Conservation (phyloP, 2,888 invertebrate species). For the Axea sp. region DNA sequence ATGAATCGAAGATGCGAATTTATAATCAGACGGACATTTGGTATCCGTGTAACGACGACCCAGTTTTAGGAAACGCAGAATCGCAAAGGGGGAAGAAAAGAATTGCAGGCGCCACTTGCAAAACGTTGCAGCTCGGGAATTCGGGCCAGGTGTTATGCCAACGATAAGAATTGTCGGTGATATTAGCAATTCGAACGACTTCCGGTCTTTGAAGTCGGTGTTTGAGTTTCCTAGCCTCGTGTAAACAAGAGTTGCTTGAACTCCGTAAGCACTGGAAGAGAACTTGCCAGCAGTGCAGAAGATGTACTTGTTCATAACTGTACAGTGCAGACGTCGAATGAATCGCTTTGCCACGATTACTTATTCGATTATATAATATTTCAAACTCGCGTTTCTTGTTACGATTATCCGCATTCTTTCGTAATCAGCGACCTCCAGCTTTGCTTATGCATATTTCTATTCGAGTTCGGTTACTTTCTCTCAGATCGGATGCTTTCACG, state of each 20-base stretch:
- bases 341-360: conserved; percentile 4
- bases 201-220: conserved; percentile 69
- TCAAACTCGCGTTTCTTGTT: conserved; percentile 29
- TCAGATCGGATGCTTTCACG: conserved; percentile 31
- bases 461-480: conserved; percentile 40
- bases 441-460: conserved; percentile 1
- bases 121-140: conserved; percentile 63
- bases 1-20: too few species aligned
- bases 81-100: too few species aligned
- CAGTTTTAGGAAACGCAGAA: too few species aligned
- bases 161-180: conserved; percentile 69
- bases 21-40: too few species aligned
- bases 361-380: conserved; percentile 37
- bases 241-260: conserved; percentile 75
- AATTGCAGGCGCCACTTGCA: conserved; percentile 44
- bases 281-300: conserved; percentile 52
- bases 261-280: conserved; percentile 65
- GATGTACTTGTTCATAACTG: conserved; percentile 53
- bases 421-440: conserved; percentile 9
- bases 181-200: conserved; percentile 77
- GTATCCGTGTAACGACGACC: too few species aligned
- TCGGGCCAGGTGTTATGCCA: conserved; percentile 69
- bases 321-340: conserved; percentile 48
- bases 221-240: conserved; percentile 61
- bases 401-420: conserved; percentile 27